phyloP scores from a whole-genome alignment of 2,113 vertebrate species.

The Neolamprologus cancellatus region DNA sequence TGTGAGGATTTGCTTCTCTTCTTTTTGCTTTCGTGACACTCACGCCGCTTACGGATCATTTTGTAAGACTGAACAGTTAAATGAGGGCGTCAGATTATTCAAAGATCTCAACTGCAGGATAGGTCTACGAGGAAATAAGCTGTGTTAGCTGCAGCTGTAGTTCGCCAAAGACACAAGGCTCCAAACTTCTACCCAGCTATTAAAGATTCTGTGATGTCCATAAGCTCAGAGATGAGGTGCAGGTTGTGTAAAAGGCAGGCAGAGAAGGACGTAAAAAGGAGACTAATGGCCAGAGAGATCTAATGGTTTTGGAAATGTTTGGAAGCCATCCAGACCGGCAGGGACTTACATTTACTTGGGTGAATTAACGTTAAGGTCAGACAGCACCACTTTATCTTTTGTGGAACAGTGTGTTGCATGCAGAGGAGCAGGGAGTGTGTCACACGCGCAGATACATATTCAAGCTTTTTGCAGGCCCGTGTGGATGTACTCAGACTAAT shows the following conservation, averaged over 20 bases:
- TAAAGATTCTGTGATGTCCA: not conserved
- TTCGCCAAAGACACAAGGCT: not conserved
- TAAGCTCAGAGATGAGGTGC: not conserved
- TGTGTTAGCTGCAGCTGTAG: not conserved
- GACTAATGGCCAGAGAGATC: slow-evolving; percentile 29
- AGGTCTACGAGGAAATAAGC: not conserved
- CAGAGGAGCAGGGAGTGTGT: not conserved
- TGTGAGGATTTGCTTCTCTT: not conserved
- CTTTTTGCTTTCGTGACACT: not conserved
- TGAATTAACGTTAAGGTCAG: slow-evolving; percentile 35
- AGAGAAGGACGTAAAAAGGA: not conserved
- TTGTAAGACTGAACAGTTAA: accelerated
- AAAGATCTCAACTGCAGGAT: not conserved
- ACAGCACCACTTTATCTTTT: slow-evolving; percentile 26
- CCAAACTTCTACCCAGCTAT: not conserved
- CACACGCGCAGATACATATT: not conserved
- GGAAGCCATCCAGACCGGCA: slow-evolving; percentile 44
- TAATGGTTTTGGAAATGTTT: slow-evolving; percentile 54
- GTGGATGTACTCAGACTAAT: not conserved
- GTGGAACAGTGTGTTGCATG: slow-evolving; percentile 12
- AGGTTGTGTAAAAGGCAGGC: slow-evolving; percentile 1
- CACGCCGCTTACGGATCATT: not conserved
- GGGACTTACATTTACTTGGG: slow-evolving; percentile 23
- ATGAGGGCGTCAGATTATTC: not conserved
- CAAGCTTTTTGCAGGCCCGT: not conserved